These are phyloP conservation scores for Acrobasis suavella DNA, from an alignment of 2,888 invertebrate genomes.

Conservation along the genomic window DNA sequence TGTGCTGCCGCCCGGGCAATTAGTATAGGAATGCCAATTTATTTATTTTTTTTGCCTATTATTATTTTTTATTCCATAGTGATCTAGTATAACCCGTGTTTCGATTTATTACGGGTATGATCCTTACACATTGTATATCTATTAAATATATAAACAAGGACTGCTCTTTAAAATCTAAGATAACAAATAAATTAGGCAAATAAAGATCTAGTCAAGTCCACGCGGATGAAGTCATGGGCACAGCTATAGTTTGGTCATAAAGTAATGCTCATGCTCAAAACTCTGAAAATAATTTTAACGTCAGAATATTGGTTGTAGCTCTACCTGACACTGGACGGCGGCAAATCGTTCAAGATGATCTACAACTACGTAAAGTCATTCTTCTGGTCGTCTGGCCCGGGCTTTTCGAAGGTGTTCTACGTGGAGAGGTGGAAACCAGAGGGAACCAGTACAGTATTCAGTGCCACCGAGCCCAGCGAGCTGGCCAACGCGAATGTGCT, in stretches of 20 bases:
- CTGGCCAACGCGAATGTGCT: constrained; percentile 79
- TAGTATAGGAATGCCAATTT: no score
- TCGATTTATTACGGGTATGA: no score
- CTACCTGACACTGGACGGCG: constrained; percentile 89
- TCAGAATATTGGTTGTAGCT: constrained; percentile 77
- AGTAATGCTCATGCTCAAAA: constrained; percentile 11
- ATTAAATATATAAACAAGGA: no score
- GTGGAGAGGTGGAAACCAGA: constrained; percentile 86
- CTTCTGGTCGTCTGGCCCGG: constrained; percentile 85
- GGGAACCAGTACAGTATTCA: constrained; percentile 86
- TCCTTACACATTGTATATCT: no score
- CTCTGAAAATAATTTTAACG: constrained; percentile 25
- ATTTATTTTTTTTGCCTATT: no score
- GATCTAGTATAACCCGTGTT: no score
- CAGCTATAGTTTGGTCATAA: constrained; percentile 5
- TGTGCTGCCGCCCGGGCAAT: no score
- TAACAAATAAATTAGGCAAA: no score
- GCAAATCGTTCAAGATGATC: constrained; percentile 86
- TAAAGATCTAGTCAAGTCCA: no score
- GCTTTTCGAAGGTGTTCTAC: constrained; percentile 80
- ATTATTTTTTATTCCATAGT: no score
- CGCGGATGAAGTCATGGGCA: no score
- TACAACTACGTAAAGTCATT: constrained; percentile 90
- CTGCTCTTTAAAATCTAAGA: no score
- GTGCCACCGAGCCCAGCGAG: constrained; percentile 80